Base-by-base conservation (phyloP, 2,888 invertebrate genomes). In the Nineta flava region DNA sequence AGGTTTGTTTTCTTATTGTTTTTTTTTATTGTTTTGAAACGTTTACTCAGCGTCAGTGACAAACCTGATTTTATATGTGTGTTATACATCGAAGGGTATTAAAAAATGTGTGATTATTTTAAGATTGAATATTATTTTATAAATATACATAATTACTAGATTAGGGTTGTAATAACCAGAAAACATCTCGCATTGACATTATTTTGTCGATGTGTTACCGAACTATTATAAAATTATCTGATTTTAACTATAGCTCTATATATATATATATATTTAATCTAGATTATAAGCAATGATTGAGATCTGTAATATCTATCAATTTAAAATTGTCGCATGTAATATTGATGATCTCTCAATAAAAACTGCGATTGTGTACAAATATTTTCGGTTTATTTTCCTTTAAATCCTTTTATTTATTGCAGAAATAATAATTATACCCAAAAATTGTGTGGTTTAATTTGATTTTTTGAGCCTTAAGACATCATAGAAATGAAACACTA, bases 301-400 rank as follows among this genome's bases (percentile, higher is more conserved):
- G 43, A 17, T 43, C 26, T 44, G 44, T 44, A 26, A 44, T 19
- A 26, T 44, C 44, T 44, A 19, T 17, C 16, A 26, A 44, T 21
- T 26, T 13, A 44, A 44, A 21, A 42, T 42, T 44, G 17, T 44
- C 19, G n/a, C 44, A 44, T 19, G 13, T 44, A 17, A 17, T 16
- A 44, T 44, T 26, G 26, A 21, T 44, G 44, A 44, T 44, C 44
- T 31, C 44, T 19, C 44, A 44, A 44, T 44, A 44, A 44, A 44
- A 19, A 44, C 21, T 44, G 26, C 44, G 44, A 26, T 44, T 44
- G 44, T 44, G 44, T 44, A 44, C 26, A 44, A 43, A 43, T 9
- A 9, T 12, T 12, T 9, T 38, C 12, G n/a, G 6, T 38, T 38
- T 38, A 13, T 38, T 38, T 26, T 26, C 26, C 26, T 26, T 26